These are phyloP conservation scores for Ectobius pallidus DNA, from an alignment of 2,888 invertebrate genomes.

Conservation along the genomic window DNA sequence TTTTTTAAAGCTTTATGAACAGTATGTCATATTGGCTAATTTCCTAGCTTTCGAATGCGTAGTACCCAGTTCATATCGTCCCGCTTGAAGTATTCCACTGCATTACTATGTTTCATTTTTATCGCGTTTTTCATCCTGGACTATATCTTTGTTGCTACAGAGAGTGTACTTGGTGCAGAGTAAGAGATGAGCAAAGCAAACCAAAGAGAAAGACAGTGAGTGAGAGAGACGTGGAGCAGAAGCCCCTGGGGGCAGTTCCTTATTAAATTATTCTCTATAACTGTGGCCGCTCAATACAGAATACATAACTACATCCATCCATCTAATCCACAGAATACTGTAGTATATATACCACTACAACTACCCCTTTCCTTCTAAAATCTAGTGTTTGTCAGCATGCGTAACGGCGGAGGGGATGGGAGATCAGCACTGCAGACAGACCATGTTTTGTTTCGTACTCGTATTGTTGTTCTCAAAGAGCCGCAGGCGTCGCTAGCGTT, in stretches of 20 bases:
- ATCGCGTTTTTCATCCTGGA: too few relatives aligned
- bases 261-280: constrained; percentile 29
- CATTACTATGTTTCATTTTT: too few relatives aligned
- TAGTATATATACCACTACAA: constrained; percentile 8
- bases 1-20: too few relatives aligned
- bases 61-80: too few relatives aligned
- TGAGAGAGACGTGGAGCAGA: neutral
- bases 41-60: too few relatives aligned
- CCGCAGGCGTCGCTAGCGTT: constrained; percentile 16
- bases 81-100: too few relatives aligned
- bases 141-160: too few relatives aligned
- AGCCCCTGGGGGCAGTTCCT: constrained; percentile 4
- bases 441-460: constrained; percentile 25
- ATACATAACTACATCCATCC: constrained; percentile 16
- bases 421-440: constrained; percentile 16
- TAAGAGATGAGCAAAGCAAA: constrained; percentile 20
- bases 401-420: neutral
- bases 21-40: too few relatives aligned
- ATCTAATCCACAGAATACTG: constrained; percentile 23
- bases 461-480: constrained; percentile 28
- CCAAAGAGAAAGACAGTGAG: constrained; percentile 13
- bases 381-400: constrained; percentile 28
- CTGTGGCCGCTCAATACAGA: constrained; percentile 26
- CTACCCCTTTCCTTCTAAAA: constrained; percentile 10
- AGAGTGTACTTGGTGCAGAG: neutral